Evolutionary conservation across 2,888 invertebrate genomes (phyloP), one percentile per base, ranked within the genome.

Genomic region (Lymantria monacha): DNA sequence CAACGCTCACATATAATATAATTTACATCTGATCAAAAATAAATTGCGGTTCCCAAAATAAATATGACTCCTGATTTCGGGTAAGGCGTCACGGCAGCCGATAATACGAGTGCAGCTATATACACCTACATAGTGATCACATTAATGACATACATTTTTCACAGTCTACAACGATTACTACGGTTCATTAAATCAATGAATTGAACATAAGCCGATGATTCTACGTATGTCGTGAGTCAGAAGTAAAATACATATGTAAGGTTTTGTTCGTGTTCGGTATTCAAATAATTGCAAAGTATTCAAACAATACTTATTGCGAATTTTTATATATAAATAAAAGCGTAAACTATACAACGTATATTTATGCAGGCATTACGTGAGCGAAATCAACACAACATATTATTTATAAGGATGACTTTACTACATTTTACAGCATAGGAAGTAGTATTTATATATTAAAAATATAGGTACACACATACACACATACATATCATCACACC

Each of bases 11-110:
- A 22, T 22, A 22, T 22, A 22, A 22, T 22, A 22, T 2, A 22
- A 22, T 22, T 22, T 22, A 22, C 22, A 22, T 22, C 22, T 3
- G 22, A 22, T 22, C 22, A 22, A 2, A 22, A 22, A 22, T 5
- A 49, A 51, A 38, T 48, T 53, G 36, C 30, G 66, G 51, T 70
- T 78, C 81, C 80, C 72, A 66, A 87, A 88, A 87, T 88, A 89
- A 85, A 81, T 77, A 70, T 83, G 85, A 85, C 77, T 69, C 70
- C 69, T 70, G 76, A 79, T 82, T 81, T 83, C 69, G 74, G 75
- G 77, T 81, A 83, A 83, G 74, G 75, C 83, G 81, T 81, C 83
- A 81, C 69, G 77, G 74, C 70, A 70, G 59, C 70, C 73, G 69
- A 72, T 77, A 75, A 74, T 77, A 69, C 74, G 63, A 70, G 63